phyloP scores from a whole-genome alignment of 2,888 invertebrate genomes.

The Spodoptera picta region DNA sequence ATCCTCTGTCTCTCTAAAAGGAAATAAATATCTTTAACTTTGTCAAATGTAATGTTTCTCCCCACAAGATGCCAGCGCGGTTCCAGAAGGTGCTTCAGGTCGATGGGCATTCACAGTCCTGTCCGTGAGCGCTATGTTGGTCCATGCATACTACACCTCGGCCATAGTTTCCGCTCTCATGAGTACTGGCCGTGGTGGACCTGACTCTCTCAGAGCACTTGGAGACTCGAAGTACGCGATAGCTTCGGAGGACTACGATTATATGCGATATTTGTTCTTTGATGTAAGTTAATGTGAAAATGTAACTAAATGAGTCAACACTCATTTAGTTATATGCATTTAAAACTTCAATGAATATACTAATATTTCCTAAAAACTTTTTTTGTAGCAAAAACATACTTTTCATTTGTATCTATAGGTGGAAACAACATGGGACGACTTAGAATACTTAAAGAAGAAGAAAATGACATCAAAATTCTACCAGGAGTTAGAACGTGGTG shows the following conservation, averaged over 20 bases:
- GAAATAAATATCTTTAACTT: not conserved
- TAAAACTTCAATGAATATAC: too few relatives aligned
- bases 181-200: constrained; percentile 75
- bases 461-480: constrained; percentile 76
- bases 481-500: constrained; percentile 68
- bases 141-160: constrained; percentile 82
- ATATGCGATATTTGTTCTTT: constrained; percentile 74
- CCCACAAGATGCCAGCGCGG: constrained; percentile 76
- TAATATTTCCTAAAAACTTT: too few relatives aligned
- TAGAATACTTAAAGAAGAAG: constrained; percentile 79
- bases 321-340: too few relatives aligned
- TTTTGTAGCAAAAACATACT: too few relatives aligned
- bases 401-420: constrained; percentile 58
- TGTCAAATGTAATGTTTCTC: not conserved
- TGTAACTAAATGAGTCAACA: too few relatives aligned
- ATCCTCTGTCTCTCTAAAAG: too few relatives aligned
- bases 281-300: constrained; percentile 66
- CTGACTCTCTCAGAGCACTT: constrained; percentile 67
- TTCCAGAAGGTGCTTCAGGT: constrained; percentile 75
- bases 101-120: constrained; percentile 76
- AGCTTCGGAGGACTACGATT: constrained; percentile 77
- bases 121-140: constrained; percentile 78
- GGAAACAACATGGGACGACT: constrained; percentile 72
- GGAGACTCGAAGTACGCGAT: constrained; percentile 79
- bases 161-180: constrained; percentile 81